Percentiles rank a stretch among this genome's conserved stretches.
phyloP scores from a whole-genome alignment of 2,113 vertebrate genomes.

The Gila orcuttii region DNA sequence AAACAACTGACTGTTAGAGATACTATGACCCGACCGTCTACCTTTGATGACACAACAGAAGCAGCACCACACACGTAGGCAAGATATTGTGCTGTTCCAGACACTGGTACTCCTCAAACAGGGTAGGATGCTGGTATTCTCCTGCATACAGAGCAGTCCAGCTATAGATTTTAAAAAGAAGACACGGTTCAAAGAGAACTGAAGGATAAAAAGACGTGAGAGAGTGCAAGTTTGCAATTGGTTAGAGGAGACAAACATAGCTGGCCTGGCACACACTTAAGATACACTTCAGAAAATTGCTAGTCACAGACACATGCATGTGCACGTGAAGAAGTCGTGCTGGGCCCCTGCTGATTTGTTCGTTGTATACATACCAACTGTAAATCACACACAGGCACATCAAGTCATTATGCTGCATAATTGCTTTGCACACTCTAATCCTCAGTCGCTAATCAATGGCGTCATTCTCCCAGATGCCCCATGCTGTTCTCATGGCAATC shows the following conservation, averaged over 20 bases:
- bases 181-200: conserved; percentile 15
- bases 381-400: conserved; percentile 46
- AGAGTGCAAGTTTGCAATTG: not conserved
- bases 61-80: conserved; percentile 1
- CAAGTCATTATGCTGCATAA: conserved; percentile 41
- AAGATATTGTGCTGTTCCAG: conserved; percentile 30
- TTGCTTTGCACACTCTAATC: conserved; percentile 30
- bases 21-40: not conserved
- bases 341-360: conserved; percentile 4
- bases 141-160: conserved; percentile 12
- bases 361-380: conserved; percentile 38
- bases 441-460: conserved; percentile 22
- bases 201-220: not conserved
- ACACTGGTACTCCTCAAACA: not conserved
- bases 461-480: conserved; percentile 33
- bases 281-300: not conserved
- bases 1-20: conserved; percentile 21
- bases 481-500: conserved; percentile 44
- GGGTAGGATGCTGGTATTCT: not conserved
- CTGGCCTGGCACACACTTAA: not conserved
- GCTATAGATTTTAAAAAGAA: not conserved
- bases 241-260: conserved; percentile 10
- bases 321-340: not conserved
- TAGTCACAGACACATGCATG: not conserved
- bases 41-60: conserved; percentile 34